Percentiles rank a stretch among this genome's conserved stretches.
phyloP scores from a whole-genome alignment of 2,888 invertebrate species.

The Drosophila longiperda region DNA sequence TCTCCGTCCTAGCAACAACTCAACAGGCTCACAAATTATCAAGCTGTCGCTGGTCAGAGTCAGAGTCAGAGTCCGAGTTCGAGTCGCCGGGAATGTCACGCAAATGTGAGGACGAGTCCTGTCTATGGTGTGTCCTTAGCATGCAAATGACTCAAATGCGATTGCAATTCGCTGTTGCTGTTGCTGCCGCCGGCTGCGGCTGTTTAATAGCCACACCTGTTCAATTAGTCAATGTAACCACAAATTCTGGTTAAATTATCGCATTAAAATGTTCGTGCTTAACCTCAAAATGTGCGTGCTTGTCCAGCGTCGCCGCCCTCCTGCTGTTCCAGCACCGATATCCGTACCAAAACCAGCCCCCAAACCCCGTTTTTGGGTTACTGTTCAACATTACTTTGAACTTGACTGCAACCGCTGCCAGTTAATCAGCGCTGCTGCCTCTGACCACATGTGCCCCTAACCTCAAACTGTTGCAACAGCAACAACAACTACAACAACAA shows the following conservation, averaged over 20 bases:
- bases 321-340: conserved; percentile 43
- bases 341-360: conserved; percentile 7
- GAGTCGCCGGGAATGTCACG: conserved; percentile 67
- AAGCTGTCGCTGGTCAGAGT: conserved; percentile 75
- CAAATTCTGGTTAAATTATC: conserved; percentile 85
- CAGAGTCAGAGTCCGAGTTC: not conserved
- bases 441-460: conserved; percentile 49
- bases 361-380: conserved; percentile 19
- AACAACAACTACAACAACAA: conserved; percentile 7
- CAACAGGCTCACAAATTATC: conserved; percentile 84
- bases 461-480: conserved; percentile 42
- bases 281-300: conserved; percentile 82
- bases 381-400: conserved; percentile 60
- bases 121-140: conserved; percentile 44
- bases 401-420: conserved; percentile 69
- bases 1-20: conserved; percentile 52
- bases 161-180: conserved; percentile 58
- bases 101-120: conserved; percentile 56
- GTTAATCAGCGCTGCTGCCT: conserved; percentile 73
- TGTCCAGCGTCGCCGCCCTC: conserved; percentile 44
- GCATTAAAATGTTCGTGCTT: conserved; percentile 84
- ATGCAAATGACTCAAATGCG: conserved; percentile 62
- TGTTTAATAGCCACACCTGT: conserved; percentile 83
- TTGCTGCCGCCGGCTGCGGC: conserved; percentile 59
- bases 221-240: conserved; percentile 85